Conservation (phyloP, 2,888 invertebrate species). For the Phasia obesa region DNA sequence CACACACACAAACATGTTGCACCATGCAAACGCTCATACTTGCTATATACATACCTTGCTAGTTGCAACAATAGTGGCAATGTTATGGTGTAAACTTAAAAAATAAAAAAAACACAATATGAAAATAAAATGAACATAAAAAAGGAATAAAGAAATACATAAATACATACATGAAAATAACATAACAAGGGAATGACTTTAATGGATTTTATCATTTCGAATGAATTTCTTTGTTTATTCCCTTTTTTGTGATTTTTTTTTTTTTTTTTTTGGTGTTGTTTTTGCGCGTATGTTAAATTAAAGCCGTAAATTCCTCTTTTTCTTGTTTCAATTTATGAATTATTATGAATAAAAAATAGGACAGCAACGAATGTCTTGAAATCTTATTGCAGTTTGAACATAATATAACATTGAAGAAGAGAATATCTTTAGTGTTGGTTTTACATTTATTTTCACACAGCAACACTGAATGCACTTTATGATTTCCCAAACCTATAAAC, state of each 20-base stretch:
- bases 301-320: not conserved
- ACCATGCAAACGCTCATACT: slow-evolving; percentile 10
- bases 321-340: slow-evolving; percentile 47
- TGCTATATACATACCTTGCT: slow-evolving; percentile 29
- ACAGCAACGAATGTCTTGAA: slow-evolving; percentile 53
- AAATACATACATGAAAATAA: slow-evolving; percentile 31
- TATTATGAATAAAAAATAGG: slow-evolving; percentile 38
- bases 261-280: slow-evolving; percentile 18
- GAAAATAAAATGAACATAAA: slow-evolving; percentile 15
- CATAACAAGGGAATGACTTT: slow-evolving; percentile 60
- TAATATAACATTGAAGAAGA: slow-evolving; percentile 22
- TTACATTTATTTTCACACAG: slow-evolving; percentile 48
- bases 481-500: slow-evolving; percentile 8
- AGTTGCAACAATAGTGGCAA: slow-evolving; percentile 55
- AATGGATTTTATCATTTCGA: slow-evolving; percentile 65
- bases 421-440: slow-evolving; percentile 8
- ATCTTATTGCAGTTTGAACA: slow-evolving; percentile 62
- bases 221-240: slow-evolving; percentile 46
- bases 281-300: slow-evolving; percentile 42
- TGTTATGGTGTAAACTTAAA: slow-evolving; percentile 46
- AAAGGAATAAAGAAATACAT: slow-evolving; percentile 26
- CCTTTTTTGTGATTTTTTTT: slow-evolving; percentile 7
- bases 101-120: slow-evolving; percentile 44
- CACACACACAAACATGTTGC: slow-evolving; percentile 17
- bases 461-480: slow-evolving; percentile 27